These are phyloP conservation scores for Syngnathus scovelli DNA, from an alignment of 2,113 vertebrate genomes.

Conservation along the genomic window DNA sequence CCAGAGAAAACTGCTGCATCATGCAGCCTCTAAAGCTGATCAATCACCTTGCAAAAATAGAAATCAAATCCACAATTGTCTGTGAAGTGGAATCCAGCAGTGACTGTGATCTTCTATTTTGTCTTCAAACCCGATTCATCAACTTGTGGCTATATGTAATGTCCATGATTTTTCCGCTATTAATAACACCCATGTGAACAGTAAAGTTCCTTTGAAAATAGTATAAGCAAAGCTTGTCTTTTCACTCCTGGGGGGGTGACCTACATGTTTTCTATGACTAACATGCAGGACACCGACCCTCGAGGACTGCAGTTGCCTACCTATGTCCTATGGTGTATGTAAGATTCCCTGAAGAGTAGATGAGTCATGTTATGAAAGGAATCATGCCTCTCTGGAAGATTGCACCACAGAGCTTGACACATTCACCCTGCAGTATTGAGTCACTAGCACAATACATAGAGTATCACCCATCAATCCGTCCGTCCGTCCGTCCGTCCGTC, in stretches of 20 bases:
- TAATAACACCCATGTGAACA: too few relatives aligned
- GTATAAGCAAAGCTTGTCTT: too few relatives aligned
- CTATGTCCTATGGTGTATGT: neutral
- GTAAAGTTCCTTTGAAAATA: too few relatives aligned
- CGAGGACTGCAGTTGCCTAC: neutral
- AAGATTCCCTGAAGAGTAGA: neutral
- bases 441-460: neutral
- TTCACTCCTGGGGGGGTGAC: too few relatives aligned
- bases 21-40: conserved; percentile 27
- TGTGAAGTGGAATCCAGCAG: neutral
- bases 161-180: neutral
- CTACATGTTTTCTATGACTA: too few relatives aligned
- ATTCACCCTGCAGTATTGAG: neutral
- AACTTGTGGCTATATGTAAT: neutral
- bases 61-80: neutral
- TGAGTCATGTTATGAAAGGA: neutral
- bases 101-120: neutral
- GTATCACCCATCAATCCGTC: neutral
- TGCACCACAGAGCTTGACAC: neutral
- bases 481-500: neutral
- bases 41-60: conserved; percentile 24
- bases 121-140: neutral
- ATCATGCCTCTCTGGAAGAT: neutral
- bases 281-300: too few relatives aligned
- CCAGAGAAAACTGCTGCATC: conserved; percentile 48